Evolutionary conservation across 2,797 vertebrate genomes (phyloP).

Genomic region (Acestrorhynchus altus): DNA sequence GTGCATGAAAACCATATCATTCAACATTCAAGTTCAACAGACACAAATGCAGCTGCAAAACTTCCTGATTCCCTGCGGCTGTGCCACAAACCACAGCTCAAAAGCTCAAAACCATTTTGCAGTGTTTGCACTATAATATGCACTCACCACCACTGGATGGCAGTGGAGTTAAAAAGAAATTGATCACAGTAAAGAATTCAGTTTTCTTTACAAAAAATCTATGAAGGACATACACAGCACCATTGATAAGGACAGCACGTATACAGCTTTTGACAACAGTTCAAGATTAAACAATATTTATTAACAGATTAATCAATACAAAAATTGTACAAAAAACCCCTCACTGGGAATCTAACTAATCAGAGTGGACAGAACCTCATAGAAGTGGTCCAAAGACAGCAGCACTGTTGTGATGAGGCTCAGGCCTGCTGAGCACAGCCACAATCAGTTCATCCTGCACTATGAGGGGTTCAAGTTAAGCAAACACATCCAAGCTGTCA

Average conservation of each 20-base stretch:
- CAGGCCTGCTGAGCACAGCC: background rate
- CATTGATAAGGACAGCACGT: background rate
- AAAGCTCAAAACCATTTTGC: background rate
- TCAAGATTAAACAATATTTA: background rate
- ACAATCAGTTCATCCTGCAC: background rate
- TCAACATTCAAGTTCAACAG: too few relatives aligned
- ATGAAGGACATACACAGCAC: background rate
- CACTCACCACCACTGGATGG: background rate
- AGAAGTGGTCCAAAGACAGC: background rate
- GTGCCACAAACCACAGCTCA: too few relatives aligned
- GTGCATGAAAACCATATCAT: too few relatives aligned
- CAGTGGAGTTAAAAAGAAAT: background rate
- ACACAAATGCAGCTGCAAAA: too few relatives aligned
- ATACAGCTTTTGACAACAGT: background rate
- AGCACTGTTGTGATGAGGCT: background rate
- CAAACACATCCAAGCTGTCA: background rate
- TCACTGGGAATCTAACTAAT: background rate
- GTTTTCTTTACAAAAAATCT: background rate
- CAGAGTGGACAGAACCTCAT: background rate
- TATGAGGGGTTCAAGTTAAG: background rate
- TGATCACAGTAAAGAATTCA: too few relatives aligned
- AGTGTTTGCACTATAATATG: background rate
- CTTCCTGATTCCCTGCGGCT: too few relatives aligned
- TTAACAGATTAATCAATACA: background rate
- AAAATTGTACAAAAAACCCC: background rate